These are phyloP conservation scores for Cryptotis parvus DNA, from an alignment of 2,113 vertebrate genomes.

Conservation along the genomic window DNA sequence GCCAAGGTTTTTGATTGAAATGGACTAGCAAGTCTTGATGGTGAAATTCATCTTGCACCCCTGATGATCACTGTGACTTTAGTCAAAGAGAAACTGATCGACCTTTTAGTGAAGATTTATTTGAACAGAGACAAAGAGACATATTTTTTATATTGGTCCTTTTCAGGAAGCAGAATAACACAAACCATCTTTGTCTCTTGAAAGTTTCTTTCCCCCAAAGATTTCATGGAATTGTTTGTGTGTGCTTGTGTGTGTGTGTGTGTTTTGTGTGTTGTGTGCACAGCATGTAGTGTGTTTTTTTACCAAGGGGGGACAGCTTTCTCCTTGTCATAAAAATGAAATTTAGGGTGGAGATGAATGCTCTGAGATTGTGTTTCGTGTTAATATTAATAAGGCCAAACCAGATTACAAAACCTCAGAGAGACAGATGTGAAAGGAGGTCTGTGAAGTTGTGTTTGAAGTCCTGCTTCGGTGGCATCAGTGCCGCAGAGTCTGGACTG, in stretches of 20 bases:
- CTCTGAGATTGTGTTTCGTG: not conserved
- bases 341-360: not conserved
- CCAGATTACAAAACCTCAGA: slow-evolving; percentile 37
- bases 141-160: not conserved
- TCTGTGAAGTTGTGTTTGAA: not conserved
- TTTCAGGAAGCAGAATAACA: slow-evolving; percentile 41
- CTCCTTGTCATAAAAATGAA: not conserved
- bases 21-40: not conserved
- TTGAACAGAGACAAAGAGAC: not conserved
- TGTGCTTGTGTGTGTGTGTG: too few relatives aligned
- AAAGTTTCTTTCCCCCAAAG: slow-evolving; percentile 41
- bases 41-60: slow-evolving; percentile 24
- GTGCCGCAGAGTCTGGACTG: not conserved
- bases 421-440: not conserved
- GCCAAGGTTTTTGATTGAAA: not conserved
- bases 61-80: not conserved
- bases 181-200: not conserved
- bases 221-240: not conserved
- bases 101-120: too few relatives aligned
- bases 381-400: slow-evolving; percentile 42
- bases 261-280: too few relatives aligned
- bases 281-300: too few relatives aligned
- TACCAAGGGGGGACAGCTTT: not conserved
- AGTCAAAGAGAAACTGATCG: slow-evolving; percentile 32
- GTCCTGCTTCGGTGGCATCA: not conserved